A percentile compares a stretch with the other conserved stretches of the same genome.
Conservation (phyloP, 2,113 vertebrate genomes). For the Pseudolaguvia tuberculata region DNA sequence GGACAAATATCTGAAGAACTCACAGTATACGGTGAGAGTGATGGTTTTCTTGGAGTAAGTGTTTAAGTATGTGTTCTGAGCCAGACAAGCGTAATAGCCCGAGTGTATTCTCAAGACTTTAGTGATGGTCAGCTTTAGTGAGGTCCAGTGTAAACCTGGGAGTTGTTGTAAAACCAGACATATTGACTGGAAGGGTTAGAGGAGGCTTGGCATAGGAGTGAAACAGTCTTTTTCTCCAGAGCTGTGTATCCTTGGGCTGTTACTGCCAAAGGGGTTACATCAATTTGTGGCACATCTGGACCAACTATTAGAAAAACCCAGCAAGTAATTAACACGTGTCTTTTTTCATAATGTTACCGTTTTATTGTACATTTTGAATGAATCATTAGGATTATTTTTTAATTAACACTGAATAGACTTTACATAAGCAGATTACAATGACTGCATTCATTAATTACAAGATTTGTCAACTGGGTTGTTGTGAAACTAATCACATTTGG, state of each 20-base stretch:
- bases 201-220: conserved; percentile 76
- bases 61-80: conserved; percentile 77
- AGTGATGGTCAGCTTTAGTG: conserved; percentile 71
- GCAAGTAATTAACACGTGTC: neutral
- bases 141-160: conserved; percentile 72
- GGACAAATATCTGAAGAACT: conserved; percentile 51
- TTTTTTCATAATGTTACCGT: neutral
- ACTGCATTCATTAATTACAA: neutral
- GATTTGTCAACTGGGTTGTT: neutral
- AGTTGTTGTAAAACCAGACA: conserved; percentile 81
- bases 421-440: no score
- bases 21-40: conserved; percentile 82
- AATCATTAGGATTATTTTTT: neutral
- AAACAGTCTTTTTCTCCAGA: conserved; percentile 77
- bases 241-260: conserved; percentile 73
- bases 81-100: conserved; percentile 82
- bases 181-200: conserved; percentile 83
- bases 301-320: conserved; percentile 65
- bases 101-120: conserved; percentile 73
- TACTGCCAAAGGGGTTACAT: conserved; percentile 72
- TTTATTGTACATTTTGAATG: neutral
- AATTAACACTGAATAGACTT: conserved; percentile 56
- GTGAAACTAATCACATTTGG: neutral
- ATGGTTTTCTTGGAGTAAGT: conserved; percentile 74
- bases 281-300: conserved; percentile 77